Base-by-base conservation (phyloP, 2,797 vertebrate species). In the Choloepus didactylus region DNA sequence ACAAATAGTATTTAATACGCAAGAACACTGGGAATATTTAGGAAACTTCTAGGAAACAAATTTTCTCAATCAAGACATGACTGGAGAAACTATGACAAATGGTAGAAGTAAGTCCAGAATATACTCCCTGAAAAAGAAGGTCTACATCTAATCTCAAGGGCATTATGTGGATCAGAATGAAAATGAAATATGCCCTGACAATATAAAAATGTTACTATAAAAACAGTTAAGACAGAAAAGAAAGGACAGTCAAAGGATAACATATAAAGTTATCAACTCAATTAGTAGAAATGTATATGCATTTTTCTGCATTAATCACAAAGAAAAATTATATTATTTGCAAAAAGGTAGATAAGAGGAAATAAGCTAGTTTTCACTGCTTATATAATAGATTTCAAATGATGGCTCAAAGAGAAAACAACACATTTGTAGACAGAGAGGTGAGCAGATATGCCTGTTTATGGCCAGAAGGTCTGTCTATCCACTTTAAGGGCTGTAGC, bases 351-450 rank as follows among this genome's bases (percentile, higher is more conserved):
- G 18, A 41, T 21, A 19, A 41, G 60, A 62, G 35, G 18, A 38
- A 70, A 70, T 38, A 70, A 9, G 21, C 19, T 41, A 41, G 19
- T 70, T 70, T 70, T 67, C 38, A 41, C 4, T 59, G 8, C 12
- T 82, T 12, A 79, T 35, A 54, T 3, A 67, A 49, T 72, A 64
- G 49, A 67, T 67, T 69, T 83, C 64, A 96, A 93, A 82, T 83
- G 31, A 69, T 73, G 44, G 4, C 6, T 87, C 18, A 86, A 86
- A 82, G 6, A 91, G 51, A 64, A 94, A 94, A 87, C 15, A 12
- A 35, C 46, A 62, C 31, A 35, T 54, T 56, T 73, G 1, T 14
- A 70, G 25, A 49, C 29, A 93, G 27, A 73, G 15, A 89, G n/a
- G 41, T 44, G 60, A 95, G n/a, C 25, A 49, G 44, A 10, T 12